A percentile compares a stretch with the other conserved stretches of the same genome.
phyloP scores from a whole-genome alignment of 2,113 vertebrate genomes.

The Cyanistes caeruleus region DNA sequence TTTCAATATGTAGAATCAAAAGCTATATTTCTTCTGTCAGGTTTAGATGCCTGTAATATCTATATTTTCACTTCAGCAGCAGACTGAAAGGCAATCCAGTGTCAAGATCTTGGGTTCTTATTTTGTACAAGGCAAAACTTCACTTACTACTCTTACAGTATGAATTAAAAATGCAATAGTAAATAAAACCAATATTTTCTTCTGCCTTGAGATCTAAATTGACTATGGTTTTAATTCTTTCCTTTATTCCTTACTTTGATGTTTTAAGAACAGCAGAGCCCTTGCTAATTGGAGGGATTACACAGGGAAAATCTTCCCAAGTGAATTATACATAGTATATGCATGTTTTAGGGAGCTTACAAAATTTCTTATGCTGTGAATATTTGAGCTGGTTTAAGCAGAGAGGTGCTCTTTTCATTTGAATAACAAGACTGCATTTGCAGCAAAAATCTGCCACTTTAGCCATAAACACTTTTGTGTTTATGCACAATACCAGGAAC shows the following conservation, averaged over 20 bases:
- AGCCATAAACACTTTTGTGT: background rate
- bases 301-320: background rate
- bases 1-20: background rate
- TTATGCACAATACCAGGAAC: background rate
- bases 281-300: background rate
- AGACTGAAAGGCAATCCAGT: background rate
- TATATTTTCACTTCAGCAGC: background rate
- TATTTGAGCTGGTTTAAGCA: background rate
- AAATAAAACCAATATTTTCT: background rate
- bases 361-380: background rate
- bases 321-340: background rate
- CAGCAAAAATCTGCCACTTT: background rate
- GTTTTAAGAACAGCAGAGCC: background rate
- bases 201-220: background rate
- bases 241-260: background rate
- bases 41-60: background rate
- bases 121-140: background rate
- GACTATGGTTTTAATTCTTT: background rate
- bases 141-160: background rate
- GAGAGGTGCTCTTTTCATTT: background rate
- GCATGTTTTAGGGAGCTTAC: background rate
- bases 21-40: background rate
- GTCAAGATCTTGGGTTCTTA: background rate
- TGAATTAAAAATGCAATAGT: background rate
- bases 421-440: background rate